Conservation (phyloP, 2,888 invertebrate species). For the Phalangium opilio region DNA sequence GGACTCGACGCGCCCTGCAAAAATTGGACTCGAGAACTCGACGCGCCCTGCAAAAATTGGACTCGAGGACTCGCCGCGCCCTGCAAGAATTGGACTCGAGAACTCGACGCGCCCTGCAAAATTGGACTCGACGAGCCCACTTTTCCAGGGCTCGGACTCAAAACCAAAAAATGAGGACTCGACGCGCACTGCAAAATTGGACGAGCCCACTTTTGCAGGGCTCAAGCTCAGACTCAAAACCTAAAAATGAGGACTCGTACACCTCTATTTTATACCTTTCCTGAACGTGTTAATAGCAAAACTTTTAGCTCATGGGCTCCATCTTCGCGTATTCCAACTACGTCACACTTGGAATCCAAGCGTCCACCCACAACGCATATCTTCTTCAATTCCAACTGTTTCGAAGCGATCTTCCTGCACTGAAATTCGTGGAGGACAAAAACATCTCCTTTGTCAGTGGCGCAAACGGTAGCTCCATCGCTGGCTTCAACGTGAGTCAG, state of each 20-base stretch:
- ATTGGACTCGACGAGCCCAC: too few relatives aligned
- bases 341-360: slow-evolving; percentile 33
- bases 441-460: slow-evolving; percentile 49
- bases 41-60: slow-evolving; percentile 41
- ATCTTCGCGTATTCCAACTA: slow-evolving; percentile 31
- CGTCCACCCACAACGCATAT: slow-evolving; percentile 41
- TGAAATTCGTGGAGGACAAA: slow-evolving; percentile 52
- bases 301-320: slow-evolving; percentile 43
- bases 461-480: slow-evolving; percentile 51
- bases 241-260: too few relatives aligned
- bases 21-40: too few relatives aligned
- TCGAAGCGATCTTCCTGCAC: slow-evolving; percentile 50
- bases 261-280: too few relatives aligned
- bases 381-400: slow-evolving; percentile 30
- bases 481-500: slow-evolving; percentile 43
- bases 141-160: too few relatives aligned
- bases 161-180: too few relatives aligned
- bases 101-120: too few relatives aligned
- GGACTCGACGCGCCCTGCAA: too few relatives aligned
- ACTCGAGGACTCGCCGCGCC: slow-evolving; percentile 43
- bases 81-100: too few relatives aligned
- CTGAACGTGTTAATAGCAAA: slow-evolving; percentile 43
- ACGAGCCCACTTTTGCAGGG: too few relatives aligned
- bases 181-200: too few relatives aligned
- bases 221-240: too few relatives aligned